Conservation (phyloP, 1,140 invertebrate genomes). For the Teleogryllus occipitalis region DNA sequence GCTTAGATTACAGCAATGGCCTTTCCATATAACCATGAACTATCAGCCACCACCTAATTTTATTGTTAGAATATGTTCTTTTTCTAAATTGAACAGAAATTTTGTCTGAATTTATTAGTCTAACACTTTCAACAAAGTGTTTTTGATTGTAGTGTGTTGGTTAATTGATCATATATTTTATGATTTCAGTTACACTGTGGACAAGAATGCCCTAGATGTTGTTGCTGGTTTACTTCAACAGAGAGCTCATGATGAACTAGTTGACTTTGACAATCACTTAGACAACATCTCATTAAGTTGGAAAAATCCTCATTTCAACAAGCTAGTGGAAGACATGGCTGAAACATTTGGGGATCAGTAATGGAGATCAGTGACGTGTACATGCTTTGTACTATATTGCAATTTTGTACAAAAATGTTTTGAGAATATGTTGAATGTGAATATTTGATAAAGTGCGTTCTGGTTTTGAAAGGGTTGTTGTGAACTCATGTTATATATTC, state of each 20-base stretch:
- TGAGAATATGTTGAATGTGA: constrained; percentile 1
- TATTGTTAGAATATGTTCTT: no score
- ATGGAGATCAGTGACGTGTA: background rate
- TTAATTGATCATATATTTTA: constrained; percentile 21
- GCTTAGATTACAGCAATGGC: no score
- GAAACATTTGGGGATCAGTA: constrained; percentile 17
- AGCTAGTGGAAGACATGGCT: constrained; percentile 40
- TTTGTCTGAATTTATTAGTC: no score
- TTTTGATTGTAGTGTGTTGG: no score
- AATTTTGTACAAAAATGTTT: constrained; percentile 8
- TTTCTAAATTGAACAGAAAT: no score
- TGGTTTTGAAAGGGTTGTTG: constrained; percentile 4
- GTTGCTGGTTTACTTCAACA: constrained; percentile 57
- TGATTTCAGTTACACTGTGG: constrained; percentile 35
- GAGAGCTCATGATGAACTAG: constrained; percentile 57
- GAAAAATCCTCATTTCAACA: constrained; percentile 62
- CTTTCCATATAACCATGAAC: no score
- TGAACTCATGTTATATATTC: background rate
- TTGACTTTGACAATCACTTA: constrained; percentile 88
- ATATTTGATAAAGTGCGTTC: background rate
- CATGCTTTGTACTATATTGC: background rate
- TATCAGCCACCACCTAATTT: no score
- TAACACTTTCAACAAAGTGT: no score
- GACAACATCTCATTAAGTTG: constrained; percentile 75
- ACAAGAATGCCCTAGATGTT: constrained; percentile 47